Evolutionary conservation across 2,113 vertebrate genomes (phyloP).

Genomic region (Coreoperca whiteheadi): DNA sequence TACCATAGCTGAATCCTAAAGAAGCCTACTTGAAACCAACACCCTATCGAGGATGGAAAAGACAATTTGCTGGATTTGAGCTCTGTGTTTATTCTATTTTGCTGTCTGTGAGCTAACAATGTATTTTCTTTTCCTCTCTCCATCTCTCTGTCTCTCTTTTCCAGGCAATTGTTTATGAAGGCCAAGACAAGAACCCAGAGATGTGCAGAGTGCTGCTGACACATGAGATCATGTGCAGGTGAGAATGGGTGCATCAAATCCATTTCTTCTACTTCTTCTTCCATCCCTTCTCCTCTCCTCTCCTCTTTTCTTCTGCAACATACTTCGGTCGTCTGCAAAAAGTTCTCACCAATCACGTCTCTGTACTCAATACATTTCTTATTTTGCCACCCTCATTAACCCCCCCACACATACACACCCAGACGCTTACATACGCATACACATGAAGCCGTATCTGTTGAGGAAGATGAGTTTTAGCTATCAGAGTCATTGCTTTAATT

Average conservation of each 20-base stretch:
- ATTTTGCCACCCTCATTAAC: slow-evolving; percentile 66
- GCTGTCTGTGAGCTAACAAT: background rate
- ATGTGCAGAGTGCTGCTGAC: slow-evolving; percentile 99
- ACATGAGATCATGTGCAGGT: slow-evolving; percentile 99
- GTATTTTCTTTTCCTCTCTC: background rate
- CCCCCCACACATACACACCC: slow-evolving; percentile 49
- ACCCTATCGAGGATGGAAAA: too few relatives aligned
- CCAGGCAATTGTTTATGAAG: slow-evolving; percentile 97
- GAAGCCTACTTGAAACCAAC: background rate
- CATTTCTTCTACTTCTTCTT: background rate
- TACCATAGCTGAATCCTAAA: too few relatives aligned
- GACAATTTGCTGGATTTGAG: background rate
- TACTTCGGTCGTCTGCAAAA: slow-evolving; percentile 42
- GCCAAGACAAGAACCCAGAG: slow-evolving; percentile 99
- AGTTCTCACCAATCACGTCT: slow-evolving; percentile 55
- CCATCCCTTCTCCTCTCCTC: background rate
- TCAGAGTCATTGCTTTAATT: slow-evolving; percentile 84
- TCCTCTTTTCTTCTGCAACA: background rate
- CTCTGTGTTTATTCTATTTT: background rate
- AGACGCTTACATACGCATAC: background rate
- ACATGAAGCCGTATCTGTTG: slow-evolving; percentile 43
- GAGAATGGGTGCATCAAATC: slow-evolving; percentile 65
- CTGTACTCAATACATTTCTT: slow-evolving; percentile 49
- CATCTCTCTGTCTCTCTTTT: slow-evolving; percentile 21
- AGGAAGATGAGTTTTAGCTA: slow-evolving; percentile 79